These are phyloP conservation scores for Bufotes viridis DNA, from an alignment of 2,797 vertebrate genomes.

Conservation along the genomic window DNA sequence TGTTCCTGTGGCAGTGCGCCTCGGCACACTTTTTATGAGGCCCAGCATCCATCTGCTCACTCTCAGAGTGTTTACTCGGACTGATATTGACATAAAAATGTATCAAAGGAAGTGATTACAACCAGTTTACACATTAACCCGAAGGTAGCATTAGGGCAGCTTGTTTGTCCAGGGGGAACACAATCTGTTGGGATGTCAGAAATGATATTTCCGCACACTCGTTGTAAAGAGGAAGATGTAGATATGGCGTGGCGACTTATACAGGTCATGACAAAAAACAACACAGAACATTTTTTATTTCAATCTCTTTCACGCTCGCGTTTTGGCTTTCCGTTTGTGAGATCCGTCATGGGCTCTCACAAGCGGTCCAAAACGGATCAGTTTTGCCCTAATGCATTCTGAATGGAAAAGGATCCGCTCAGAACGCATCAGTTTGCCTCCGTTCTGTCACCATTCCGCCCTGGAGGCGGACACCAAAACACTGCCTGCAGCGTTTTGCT, in stretches of 20 bases:
- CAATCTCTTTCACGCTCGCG: too few relatives aligned
- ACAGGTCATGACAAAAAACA: too few relatives aligned
- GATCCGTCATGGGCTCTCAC: too few relatives aligned
- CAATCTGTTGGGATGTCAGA: slow-evolving; percentile 67
- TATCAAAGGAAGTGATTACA: slow-evolving; percentile 79
- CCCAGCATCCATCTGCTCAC: slow-evolving; percentile 78
- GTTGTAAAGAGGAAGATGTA: background rate
- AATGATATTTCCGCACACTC: slow-evolving; percentile 27
- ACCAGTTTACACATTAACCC: slow-evolving; percentile 82
- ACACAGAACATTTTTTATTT: too few relatives aligned
- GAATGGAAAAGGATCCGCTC: too few relatives aligned
- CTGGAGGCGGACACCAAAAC: too few relatives aligned
- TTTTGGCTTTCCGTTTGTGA: too few relatives aligned
- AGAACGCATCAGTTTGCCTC: too few relatives aligned
- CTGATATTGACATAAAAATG: slow-evolving; percentile 74
- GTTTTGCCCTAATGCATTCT: too few relatives aligned
- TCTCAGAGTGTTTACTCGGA: slow-evolving; percentile 78
- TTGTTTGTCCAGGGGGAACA: slow-evolving; percentile 67
- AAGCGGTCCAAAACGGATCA: too few relatives aligned
- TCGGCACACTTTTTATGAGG: slow-evolving; percentile 72
- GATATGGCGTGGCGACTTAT: background rate
- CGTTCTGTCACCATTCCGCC: too few relatives aligned
- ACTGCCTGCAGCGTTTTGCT: too few relatives aligned
- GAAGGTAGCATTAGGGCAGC: slow-evolving; percentile 66
- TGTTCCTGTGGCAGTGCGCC: slow-evolving; percentile 69